Base-by-base conservation (phyloP, 2,113 vertebrate species). In the Centrocercus urophasianus region DNA sequence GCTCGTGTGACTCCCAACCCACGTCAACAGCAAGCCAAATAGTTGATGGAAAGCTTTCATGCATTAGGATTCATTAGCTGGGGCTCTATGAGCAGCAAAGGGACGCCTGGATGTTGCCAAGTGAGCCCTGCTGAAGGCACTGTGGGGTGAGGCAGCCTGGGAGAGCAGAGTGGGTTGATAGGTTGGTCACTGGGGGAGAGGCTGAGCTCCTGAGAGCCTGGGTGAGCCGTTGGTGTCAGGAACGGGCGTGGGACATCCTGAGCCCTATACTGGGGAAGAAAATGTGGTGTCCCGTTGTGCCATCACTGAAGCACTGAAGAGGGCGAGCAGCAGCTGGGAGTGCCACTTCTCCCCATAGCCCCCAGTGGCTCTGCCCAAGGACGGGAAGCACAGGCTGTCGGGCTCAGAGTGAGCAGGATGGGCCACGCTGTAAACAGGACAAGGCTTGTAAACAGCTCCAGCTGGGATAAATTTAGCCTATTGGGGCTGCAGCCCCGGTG, bases 371-470 rank as follows among this genome's bases (percentile, higher is more conserved):
- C 40, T 43, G 25, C 28, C 17, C 65, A 0, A 0, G 60, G n/a
- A 91, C 87, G 70, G 69, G 76, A 76, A 42, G 54, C 61, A 60
- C 1, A 0, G 43, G 30, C 63, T 72, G 48, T 63, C 48, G 56
- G 67, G 16, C 43, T 56, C 10, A 24, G 86, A 48, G 88, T 89
- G 75, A 88, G 77, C 96, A 97, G 97, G 96, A 97, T 96, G 95
- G 95, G 66, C 93, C 94, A 69, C 2, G 24, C 88, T 93, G 93
- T 96, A 98, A 98, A 98, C 98, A 98, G 97, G 97, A 98, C 96
- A 91, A 43, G 59, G 90, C 96, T 97, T 97, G 98, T 98, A 98
- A 98, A 98, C 97, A 98, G 76, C 74, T 97, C 95, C 97, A 98
- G 97, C 97, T 98, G 97, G 97, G 94, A 97, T 97, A 97, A 97